Conservation (phyloP, 2,797 vertebrate species). For the Zalophus californianus region DNA sequence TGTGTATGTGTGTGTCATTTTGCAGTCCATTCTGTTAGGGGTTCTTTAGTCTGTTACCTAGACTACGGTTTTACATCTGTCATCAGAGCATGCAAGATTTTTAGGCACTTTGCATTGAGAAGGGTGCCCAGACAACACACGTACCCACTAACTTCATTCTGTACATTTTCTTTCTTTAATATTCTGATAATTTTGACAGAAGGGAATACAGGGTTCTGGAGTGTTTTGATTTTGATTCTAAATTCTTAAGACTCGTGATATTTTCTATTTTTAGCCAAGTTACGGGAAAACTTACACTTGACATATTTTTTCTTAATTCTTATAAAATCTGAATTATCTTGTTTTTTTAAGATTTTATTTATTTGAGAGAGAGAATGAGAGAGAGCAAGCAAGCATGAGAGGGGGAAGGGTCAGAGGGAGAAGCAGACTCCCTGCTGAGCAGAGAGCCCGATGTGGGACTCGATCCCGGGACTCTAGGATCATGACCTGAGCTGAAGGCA, state of each 20-base stretch:
- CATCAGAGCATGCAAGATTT: background rate
- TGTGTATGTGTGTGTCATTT: background rate
- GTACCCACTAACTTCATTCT: background rate
- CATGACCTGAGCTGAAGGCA: background rate
- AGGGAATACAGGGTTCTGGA: background rate
- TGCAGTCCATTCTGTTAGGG: background rate
- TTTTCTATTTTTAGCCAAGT: background rate
- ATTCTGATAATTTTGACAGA: constrained; percentile 27
- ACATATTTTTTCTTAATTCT: background rate
- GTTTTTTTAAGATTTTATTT: background rate
- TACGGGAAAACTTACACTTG: background rate
- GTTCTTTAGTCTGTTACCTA: background rate
- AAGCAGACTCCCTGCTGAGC: background rate
- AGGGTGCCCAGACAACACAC: background rate
- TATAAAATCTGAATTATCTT: background rate
- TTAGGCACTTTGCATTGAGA: background rate
- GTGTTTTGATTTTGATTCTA: constrained; percentile 9
- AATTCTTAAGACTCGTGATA: constrained; percentile 20
- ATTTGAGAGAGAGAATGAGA: no score
- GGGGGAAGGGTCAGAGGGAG: background rate
- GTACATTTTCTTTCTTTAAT: constrained; percentile 2
- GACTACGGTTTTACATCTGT: background rate
- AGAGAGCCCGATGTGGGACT: background rate
- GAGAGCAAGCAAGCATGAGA: background rate
- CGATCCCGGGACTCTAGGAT: background rate